Conservation (phyloP, 2,888 invertebrate species). For the Habrosyne pyritoides region DNA sequence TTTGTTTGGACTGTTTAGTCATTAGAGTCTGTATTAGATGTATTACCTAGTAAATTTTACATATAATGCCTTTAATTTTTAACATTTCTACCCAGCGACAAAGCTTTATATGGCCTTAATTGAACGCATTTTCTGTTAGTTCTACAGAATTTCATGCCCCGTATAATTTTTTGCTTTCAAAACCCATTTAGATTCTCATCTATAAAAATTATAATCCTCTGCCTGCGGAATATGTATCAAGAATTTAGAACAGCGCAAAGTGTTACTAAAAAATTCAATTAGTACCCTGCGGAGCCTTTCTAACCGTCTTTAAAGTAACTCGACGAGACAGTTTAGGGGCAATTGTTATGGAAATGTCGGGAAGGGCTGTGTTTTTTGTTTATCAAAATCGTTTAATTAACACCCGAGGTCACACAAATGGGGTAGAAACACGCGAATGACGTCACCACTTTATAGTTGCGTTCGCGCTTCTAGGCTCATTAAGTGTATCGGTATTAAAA, state of each 20-base stretch:
- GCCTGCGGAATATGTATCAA: not conserved
- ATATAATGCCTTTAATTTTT: too few relatives aligned
- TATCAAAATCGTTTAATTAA: conserved; percentile 55
- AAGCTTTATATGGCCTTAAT: too few relatives aligned
- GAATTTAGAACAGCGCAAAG: not conserved
- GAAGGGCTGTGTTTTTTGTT: conserved; percentile 38
- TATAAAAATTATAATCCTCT: not conserved
- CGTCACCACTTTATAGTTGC: conserved; percentile 22
- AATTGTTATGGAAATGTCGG: conserved; percentile 35
- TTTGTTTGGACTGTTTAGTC: not conserved
- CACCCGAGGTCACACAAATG: conserved; percentile 37
- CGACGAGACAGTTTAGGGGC: conserved; percentile 13
- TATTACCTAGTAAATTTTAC: too few relatives aligned
- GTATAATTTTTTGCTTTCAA: not conserved
- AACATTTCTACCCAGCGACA: too few relatives aligned
- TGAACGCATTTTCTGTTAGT: too few relatives aligned
- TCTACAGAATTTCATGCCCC: too few relatives aligned
- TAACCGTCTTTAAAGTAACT: conserved; percentile 9
- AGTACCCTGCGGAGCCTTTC: conserved; percentile 3
- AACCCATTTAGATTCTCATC: not conserved
- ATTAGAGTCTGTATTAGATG: not conserved
- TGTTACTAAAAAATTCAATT: conserved; percentile 11
- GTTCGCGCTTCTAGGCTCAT: conserved; percentile 9
- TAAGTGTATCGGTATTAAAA: not conserved
- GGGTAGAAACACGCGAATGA: conserved; percentile 38